phyloP scores from a whole-genome alignment of 1,140 invertebrate genomes.

The Ceratosolen solmsi region DNA sequence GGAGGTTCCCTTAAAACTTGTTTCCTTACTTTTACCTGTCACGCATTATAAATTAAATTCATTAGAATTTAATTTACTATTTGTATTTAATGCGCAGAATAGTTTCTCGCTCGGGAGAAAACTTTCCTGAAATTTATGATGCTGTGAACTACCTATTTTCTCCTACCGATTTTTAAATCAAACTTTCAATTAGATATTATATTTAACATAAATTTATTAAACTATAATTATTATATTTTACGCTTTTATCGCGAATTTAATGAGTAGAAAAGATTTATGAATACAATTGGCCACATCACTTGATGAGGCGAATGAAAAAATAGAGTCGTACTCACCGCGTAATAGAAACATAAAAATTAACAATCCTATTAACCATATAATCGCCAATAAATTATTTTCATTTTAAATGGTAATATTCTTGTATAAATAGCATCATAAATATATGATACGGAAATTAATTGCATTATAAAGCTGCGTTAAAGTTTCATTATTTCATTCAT shows the following conservation, averaged over 20 bases:
- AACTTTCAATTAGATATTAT: not conserved
- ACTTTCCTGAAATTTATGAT: not conserved
- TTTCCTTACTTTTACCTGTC: not conserved
- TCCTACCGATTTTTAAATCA: not conserved
- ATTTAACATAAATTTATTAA: not conserved
- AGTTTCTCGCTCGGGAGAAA: not conserved
- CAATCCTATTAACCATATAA: too few relatives aligned
- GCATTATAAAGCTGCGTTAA: too few relatives aligned
- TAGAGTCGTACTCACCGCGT: too few relatives aligned
- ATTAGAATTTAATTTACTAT: not conserved
- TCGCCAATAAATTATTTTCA: too few relatives aligned
- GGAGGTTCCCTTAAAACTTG: not conserved
- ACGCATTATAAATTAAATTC: conserved; percentile 18
- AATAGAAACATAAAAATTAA: too few relatives aligned
- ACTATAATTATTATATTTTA: not conserved
- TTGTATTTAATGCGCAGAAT: not conserved
- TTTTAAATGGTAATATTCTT: too few relatives aligned
- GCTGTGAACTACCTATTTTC: not conserved
- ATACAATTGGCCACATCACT: not conserved
- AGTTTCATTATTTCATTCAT: too few relatives aligned
- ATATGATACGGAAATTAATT: too few relatives aligned
- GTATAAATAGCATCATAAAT: too few relatives aligned
- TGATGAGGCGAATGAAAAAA: too few relatives aligned
- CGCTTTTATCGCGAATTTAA: not conserved
- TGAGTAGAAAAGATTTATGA: not conserved